These are phyloP conservation scores for Cephus rjabovi DNA, from an alignment of 2,888 invertebrate species.

Conservation along the genomic window DNA sequence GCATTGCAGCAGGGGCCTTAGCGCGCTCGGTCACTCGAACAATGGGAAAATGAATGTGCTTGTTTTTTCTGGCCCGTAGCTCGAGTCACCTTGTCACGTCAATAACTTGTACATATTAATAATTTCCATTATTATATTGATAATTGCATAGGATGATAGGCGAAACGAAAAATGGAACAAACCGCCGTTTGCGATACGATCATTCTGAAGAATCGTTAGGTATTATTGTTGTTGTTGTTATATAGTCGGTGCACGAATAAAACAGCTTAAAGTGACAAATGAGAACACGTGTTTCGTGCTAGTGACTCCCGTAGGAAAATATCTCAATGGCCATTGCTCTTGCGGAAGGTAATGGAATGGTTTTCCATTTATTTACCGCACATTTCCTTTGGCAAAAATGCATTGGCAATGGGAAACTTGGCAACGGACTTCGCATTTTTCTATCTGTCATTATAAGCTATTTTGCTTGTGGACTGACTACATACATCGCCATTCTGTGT, in stretches of 20 bases:
- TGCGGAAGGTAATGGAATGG: too few relatives aligned
- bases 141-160: neutral
- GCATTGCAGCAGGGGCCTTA: conserved; percentile 42
- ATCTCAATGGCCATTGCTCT: too few relatives aligned
- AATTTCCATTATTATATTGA: neutral
- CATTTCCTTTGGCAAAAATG: too few relatives aligned
- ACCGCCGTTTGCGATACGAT: conserved; percentile 4
- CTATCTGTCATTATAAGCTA: too few relatives aligned
- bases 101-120: conserved; percentile 2
- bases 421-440: too few relatives aligned
- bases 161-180: neutral
- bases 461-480: too few relatives aligned
- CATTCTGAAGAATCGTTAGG: conserved; percentile 8
- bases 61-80: conserved; percentile 12
- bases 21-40: conserved; percentile 32
- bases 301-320: too few relatives aligned
- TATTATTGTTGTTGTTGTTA: neutral
- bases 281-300: too few relatives aligned
- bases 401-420: too few relatives aligned
- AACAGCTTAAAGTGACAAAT: too few relatives aligned
- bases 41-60: neutral
- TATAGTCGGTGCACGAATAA: too few relatives aligned
- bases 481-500: neutral
- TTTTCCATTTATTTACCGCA: too few relatives aligned
- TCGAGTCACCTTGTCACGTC: conserved; percentile 24